phyloP scores from a whole-genome alignment of 2,888 invertebrate genomes.

The Gerris lacustris region DNA sequence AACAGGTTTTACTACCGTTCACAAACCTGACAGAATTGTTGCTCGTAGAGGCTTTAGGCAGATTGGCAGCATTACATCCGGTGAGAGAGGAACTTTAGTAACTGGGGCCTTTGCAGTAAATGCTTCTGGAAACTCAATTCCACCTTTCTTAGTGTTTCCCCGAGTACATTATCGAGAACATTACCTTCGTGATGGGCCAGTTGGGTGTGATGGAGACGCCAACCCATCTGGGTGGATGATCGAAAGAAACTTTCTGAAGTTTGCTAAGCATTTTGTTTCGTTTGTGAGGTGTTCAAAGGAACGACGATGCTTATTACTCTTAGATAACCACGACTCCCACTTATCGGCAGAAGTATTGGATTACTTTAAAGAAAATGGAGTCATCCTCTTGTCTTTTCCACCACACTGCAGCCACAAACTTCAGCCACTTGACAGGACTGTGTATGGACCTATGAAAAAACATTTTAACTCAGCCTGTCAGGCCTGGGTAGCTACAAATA shows the following conservation, averaged over 20 bases:
- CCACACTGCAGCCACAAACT: too few species aligned
- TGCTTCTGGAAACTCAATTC: too few species aligned
- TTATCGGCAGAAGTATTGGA: too few species aligned
- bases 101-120: constrained; percentile 26
- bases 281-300: too few species aligned
- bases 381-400: too few species aligned
- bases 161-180: constrained; percentile 28
- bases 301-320: too few species aligned
- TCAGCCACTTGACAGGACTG: too few species aligned
- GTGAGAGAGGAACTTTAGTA: constrained; percentile 31
- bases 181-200: constrained; percentile 32
- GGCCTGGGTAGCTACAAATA: too few species aligned
- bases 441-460: too few species aligned
- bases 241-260: constrained; percentile 22
- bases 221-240: constrained; percentile 32
- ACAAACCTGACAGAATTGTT: constrained; percentile 28
- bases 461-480: too few species aligned
- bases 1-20: constrained; percentile 30
- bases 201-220: constrained; percentile 28
- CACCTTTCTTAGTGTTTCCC: constrained; percentile 32
- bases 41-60: constrained; percentile 28
- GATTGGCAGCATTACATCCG: constrained; percentile 30
- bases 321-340: too few species aligned
- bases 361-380: too few species aligned
- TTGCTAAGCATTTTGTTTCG: constrained; percentile 22